Percentiles rank a stretch among this genome's conserved stretches.
These are phyloP conservation scores for Lichenostomus cassidix DNA, from an alignment of 2,113 vertebrate species.

Conservation along the genomic window DNA sequence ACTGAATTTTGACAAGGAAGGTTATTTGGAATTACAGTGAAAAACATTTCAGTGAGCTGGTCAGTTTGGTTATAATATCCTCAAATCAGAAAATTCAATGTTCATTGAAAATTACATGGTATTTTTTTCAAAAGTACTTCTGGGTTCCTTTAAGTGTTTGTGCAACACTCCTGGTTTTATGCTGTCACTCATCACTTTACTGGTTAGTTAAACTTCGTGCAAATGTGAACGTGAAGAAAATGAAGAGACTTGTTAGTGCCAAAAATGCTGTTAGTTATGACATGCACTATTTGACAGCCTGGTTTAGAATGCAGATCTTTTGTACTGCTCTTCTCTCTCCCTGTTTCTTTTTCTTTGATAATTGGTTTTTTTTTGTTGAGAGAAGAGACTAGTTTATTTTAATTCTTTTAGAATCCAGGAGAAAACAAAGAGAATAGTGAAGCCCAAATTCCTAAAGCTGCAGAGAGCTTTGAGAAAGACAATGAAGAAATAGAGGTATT, in stretches of 20 bases:
- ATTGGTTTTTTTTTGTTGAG: not conserved
- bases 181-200: not conserved
- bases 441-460: conserved; percentile 68
- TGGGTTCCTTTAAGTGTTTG: not conserved
- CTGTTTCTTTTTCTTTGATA: not conserved
- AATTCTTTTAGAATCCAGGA: conserved; percentile 55
- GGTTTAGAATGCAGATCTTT: not conserved
- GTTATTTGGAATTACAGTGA: not conserved
- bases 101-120: not conserved
- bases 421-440: conserved; percentile 70
- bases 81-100: not conserved
- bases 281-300: not conserved
- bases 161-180: not conserved
- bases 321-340: not conserved
- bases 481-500: conserved; percentile 60
- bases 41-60: not conserved
- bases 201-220: not conserved
- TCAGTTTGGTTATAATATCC: not conserved
- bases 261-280: not conserved
- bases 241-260: not conserved
- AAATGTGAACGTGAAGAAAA: not conserved
- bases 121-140: not conserved
- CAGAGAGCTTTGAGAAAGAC: conserved; percentile 60
- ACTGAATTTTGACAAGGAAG: not conserved
- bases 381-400: conserved; percentile 20